These are phyloP conservation scores for Gymnobelideus leadbeateri DNA, from an alignment of 2,113 vertebrate species.

Conservation along the genomic window DNA sequence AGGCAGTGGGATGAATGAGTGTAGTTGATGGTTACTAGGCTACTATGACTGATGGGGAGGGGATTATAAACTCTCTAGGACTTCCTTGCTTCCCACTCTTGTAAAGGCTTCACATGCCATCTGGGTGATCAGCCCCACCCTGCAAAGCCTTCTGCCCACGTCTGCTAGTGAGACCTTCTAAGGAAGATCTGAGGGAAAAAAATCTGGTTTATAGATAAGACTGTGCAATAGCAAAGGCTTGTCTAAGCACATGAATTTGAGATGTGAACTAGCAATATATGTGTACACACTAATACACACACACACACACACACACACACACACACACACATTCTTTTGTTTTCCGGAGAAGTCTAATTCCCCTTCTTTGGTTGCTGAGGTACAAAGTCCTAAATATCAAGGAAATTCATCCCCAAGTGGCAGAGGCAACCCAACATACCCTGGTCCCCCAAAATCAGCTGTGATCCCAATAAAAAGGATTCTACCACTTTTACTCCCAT, in stretches of 20 bases:
- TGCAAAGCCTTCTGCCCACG: not conserved
- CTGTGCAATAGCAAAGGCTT: not conserved
- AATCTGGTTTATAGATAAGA: not conserved
- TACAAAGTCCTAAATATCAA: not conserved
- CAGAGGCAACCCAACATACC: not conserved
- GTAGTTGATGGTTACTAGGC: not conserved
- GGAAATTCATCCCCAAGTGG: not conserved
- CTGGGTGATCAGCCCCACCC: not conserved
- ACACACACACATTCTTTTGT: not conserved
- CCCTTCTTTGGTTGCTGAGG: not conserved
- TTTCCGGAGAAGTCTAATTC: not conserved
- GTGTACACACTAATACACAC: too few species aligned
- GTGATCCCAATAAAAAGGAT: not conserved
- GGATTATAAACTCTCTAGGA: not conserved
- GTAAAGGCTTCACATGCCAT: not conserved
- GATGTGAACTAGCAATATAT: not conserved
- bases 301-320: not conserved
- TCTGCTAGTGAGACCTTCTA: not conserved
- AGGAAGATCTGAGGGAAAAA: not conserved
- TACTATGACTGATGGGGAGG: not conserved
- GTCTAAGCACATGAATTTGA: not conserved
- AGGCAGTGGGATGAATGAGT: not conserved
- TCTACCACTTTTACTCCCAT: not conserved
- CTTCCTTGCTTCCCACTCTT: not conserved
- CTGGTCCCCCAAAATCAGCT: too few species aligned